Evolutionary conservation across 2,797 vertebrate genomes (phyloP), one percentile per base, ranked within the genome.

Genomic region (Sebastes minor): DNA sequence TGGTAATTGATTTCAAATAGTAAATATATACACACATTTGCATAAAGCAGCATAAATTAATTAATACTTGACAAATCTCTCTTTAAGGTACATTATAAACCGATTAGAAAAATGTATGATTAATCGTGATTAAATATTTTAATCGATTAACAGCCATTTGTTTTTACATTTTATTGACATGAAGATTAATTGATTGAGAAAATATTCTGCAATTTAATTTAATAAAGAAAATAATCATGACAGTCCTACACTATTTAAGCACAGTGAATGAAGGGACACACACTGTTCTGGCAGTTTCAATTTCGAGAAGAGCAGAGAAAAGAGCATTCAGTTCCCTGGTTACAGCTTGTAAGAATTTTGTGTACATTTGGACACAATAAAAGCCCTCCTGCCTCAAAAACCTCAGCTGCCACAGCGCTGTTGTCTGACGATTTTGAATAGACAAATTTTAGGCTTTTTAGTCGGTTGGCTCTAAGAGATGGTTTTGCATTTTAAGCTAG

Each of bases 401-500:
- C 27, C 25, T 78, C 20, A 16, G 18, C 25, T 52, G 33, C 68
- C 23, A 32, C 68, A 56, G 35, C 18, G 67, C 70, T 16, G 53
- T 33, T n/a, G 30, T 35, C 66, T 78, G 60, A 74, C 71, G 61
- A 33, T 18, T 73, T 33, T 80, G 30, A 72, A 62, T 27, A 20
- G 28, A 52, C 52, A 73, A 71, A 80, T 46, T 27, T 3, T 10
- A 23, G 25, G n/a, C 35, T 49, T 76, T 64, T 73, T 27, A 27
- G 49, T 65, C 42, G 4, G 49, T 78, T 16, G 27, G 16, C 28
- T 74, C 12, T 49, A 67, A 46, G 20, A 33, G 62, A 69, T 66
- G 20, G 72, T 60, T 60, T 77, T 79, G 59, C 53, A 72, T 79
- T 78, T 80, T 20, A 16, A 12, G 57, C 18, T 14, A 53, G 42